A percentile compares a stretch with the other conserved stretches of the same genome.
Evolutionary conservation across 2,113 vertebrate species (phyloP).

Genomic region (Gorsachius goisagi): DNA sequence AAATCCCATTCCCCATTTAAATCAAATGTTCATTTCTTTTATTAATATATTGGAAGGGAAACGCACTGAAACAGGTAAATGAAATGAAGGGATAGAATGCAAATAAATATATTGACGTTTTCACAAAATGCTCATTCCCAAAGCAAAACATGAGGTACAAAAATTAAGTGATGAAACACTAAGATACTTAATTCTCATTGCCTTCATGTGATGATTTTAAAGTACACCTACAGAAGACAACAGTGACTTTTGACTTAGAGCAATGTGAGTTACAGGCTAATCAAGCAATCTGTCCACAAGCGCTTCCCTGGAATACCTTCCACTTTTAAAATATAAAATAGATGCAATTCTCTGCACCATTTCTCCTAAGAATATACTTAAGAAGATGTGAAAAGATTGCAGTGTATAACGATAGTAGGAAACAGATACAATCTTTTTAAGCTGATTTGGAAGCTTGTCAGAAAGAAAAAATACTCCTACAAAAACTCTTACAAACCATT

Average conservation of each 20-base stretch:
- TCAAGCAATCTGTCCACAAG: neutral
- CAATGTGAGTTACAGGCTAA: neutral
- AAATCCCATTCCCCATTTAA: neutral
- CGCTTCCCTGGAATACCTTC: neutral
- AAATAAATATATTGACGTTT: neutral
- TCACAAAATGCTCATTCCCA: neutral
- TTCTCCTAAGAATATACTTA: neutral
- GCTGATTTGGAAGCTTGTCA: neutral
- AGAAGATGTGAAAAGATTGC: neutral
- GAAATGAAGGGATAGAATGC: neutral
- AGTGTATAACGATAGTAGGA: neutral
- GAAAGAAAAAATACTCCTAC: neutral
- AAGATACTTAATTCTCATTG: neutral
- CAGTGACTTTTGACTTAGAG: neutral
- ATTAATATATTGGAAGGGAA: neutral
- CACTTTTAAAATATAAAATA: neutral
- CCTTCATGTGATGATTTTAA: neutral
- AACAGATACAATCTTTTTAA: neutral
- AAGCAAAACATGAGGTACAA: neutral
- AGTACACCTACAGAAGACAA: neutral
- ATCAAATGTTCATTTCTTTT: neutral
- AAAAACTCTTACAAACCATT: neutral
- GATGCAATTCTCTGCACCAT: neutral
- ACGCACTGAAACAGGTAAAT: neutral
- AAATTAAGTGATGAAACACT: neutral